Evolutionary conservation across 1,140 invertebrate species (phyloP), one percentile per base, ranked within the genome.

Genomic region (Geopemphigus sp.): DNA sequence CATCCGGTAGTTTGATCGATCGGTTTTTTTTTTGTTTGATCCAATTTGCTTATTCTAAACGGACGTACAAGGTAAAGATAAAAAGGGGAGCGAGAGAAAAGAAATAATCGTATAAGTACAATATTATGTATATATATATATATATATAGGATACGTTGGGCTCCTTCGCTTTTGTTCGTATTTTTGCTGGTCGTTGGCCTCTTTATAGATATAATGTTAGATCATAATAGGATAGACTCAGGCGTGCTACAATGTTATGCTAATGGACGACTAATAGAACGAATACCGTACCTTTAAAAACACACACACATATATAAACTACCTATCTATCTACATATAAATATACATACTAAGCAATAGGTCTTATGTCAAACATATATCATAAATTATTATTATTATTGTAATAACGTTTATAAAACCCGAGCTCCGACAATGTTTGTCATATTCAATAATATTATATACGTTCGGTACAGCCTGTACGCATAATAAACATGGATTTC

Each of bases 141-240:
- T n/a, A n/a, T n/a, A n/a, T n/a, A n/a, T n/a, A n/a, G n/a, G n/a
- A n/a, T 15, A 57, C 19, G 54, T 15, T 14, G 14, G 14, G 29
- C 24, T 8, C 12, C 15, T 8, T 54, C 8, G 73, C 73, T 76
- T 59, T 59, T 76, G 53, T 76, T 59, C 73, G 59, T 76, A 59
- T 24, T 57, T 61, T 59, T 76, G 26, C 73, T 61, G 73, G 73
- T 76, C 56, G 73, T 76, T 76, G 73, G 73, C 73, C 73, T 54
- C 56, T 45, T 22, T 22, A 26, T 26, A 8, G 29, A 32, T 17
- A 66, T 24, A 12, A 53, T 22, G 56, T 76, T 59, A 76, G 56
- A 76, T 76, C 73, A 59, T 59, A 76, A 68, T 50, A 24, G 45
- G 22, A 50, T 68, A 39, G 0, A 50, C 5, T 39, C 45, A 45